Evolutionary conservation across 2,113 vertebrate species (phyloP).

Genomic region (Rhabdornis inornatus): DNA sequence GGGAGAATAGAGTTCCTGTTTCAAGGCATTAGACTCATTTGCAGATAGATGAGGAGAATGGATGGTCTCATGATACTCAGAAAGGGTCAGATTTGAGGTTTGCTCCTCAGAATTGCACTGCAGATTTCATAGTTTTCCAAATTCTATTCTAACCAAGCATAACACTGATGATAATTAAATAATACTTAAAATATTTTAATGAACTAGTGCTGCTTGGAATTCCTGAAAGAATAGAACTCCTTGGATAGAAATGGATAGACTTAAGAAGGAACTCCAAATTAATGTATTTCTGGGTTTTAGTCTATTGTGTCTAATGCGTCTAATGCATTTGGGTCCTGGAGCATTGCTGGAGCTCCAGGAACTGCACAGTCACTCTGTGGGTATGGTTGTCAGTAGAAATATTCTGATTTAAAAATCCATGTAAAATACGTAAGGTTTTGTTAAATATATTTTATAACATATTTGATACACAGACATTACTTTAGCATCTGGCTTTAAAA

Average conservation of each 20-base stretch:
- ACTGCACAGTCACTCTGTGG: not conserved
- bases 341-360: not conserved
- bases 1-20: not conserved
- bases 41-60: not conserved
- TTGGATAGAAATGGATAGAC: not conserved
- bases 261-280: not conserved
- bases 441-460: not conserved
- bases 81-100: not conserved
- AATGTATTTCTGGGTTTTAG: not conserved
- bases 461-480: not conserved
- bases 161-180: not conserved
- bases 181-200: not conserved
- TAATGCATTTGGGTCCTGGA: not conserved
- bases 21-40: not conserved
- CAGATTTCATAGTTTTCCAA: not conserved
- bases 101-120: not conserved
- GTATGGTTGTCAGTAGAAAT: not conserved
- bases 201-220: not conserved
- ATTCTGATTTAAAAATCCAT: not conserved
- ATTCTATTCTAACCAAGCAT: not conserved
- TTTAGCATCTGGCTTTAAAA: not conserved
- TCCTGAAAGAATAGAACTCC: not conserved
- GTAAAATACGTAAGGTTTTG: not conserved
- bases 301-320: accelerated
- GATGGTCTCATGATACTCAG: not conserved